Percentiles rank a stretch among this genome's conserved stretches.
Evolutionary conservation across 2,888 invertebrate species (phyloP).

Genomic region (Myopa tessellatipennis): DNA sequence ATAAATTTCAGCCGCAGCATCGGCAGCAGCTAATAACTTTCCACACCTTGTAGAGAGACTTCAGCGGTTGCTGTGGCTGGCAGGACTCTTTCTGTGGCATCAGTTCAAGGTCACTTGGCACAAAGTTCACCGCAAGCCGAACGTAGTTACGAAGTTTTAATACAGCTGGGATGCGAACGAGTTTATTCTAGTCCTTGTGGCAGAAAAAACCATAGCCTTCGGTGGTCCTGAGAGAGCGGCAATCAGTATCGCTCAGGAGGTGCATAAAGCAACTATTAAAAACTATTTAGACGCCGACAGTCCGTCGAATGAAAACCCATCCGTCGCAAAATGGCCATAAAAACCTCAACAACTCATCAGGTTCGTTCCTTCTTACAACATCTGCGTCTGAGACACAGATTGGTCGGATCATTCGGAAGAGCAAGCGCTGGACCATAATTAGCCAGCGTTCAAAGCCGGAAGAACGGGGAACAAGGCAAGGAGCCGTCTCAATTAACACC

Average conservation of each 20-base stretch:
- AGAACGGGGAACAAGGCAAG: neutral
- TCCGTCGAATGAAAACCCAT: neutral
- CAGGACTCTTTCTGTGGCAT: neutral
- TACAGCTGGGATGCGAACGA: no score
- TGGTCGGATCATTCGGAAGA: neutral
- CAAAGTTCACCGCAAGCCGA: neutral
- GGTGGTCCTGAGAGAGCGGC: no score
- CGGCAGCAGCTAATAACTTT: neutral
- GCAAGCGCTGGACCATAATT: constrained; percentile 7
- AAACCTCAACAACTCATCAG: constrained; percentile 25
- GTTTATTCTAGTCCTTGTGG: no score
- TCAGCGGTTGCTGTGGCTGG: neutral
- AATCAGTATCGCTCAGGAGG: no score
- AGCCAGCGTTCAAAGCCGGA: constrained; percentile 5
- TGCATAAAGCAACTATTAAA: no score
- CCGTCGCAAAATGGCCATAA: neutral
- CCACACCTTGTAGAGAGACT: neutral
- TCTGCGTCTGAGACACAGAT: constrained; percentile 11
- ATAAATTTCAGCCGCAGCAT: neutral
- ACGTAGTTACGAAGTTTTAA: no score
- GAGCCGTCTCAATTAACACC: constrained; percentile 31
- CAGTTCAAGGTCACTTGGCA: neutral
- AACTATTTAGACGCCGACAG: no score
- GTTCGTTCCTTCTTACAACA: constrained; percentile 8
- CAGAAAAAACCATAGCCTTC: no score